A percentile compares a stretch with the other conserved stretches of the same genome.
These are phyloP conservation scores for Odontesthes bonariensis DNA, from an alignment of 2,113 vertebrate species.

Conservation along the genomic window DNA sequence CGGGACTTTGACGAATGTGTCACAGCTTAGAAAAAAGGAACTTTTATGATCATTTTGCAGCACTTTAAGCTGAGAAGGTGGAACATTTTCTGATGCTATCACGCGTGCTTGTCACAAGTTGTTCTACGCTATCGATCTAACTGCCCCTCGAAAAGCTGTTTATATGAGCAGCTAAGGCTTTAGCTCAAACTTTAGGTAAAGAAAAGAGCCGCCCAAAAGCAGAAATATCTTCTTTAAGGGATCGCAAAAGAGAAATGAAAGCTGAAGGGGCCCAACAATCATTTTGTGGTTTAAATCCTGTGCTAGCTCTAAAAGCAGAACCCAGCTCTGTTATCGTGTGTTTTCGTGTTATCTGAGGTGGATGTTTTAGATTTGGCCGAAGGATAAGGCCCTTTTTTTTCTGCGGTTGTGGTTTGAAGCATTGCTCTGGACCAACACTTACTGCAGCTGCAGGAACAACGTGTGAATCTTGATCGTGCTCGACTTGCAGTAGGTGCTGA, in stretches of 20 bases:
- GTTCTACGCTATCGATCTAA: no score
- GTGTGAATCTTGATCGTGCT: slow-evolving; percentile 85
- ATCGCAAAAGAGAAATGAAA: background rate
- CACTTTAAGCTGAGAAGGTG: no score
- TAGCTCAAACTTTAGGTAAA: background rate
- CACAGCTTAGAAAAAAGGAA: background rate
- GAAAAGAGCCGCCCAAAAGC: background rate
- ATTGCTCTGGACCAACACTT: slow-evolving; percentile 73
- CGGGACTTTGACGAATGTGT: no score
- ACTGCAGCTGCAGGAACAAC: slow-evolving; percentile 89
- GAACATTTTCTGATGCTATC: no score
- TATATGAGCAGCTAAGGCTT: no score
- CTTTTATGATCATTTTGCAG: background rate
- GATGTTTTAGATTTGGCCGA: background rate
- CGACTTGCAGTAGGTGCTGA: slow-evolving; percentile 87
- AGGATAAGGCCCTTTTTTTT: no score
- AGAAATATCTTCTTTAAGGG: background rate
- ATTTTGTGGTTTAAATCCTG: background rate
- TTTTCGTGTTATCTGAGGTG: background rate
- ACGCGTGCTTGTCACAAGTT: no score
- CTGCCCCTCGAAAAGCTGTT: no score
- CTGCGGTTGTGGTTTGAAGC: slow-evolving; percentile 4
- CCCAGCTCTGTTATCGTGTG: background rate
- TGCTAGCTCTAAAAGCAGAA: background rate
- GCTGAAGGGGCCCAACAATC: background rate